Conservation (phyloP, 2,888 invertebrate species). For the Operophtera brumata region DNA sequence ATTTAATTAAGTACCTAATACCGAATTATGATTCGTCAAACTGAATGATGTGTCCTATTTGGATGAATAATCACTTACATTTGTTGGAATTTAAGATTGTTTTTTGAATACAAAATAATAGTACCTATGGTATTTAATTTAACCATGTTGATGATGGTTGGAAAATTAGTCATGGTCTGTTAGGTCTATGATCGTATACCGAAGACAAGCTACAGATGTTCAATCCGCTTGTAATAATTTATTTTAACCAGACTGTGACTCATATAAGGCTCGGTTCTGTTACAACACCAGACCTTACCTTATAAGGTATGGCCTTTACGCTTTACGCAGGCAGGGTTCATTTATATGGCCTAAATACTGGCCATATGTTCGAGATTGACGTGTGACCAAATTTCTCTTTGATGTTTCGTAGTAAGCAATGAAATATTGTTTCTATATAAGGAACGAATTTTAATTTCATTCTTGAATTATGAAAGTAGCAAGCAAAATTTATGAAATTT, state of each 20-base stretch:
- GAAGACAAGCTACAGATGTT: slow-evolving; percentile 64
- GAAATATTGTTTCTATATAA: slow-evolving; percentile 14
- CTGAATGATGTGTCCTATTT: neutral
- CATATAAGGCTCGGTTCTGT: slow-evolving; percentile 64
- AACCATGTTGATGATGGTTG: neutral
- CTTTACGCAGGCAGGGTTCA: slow-evolving; percentile 58
- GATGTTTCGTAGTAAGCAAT: slow-evolving; percentile 20
- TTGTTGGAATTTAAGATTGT: neutral
- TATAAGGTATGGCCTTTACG: slow-evolving; percentile 74
- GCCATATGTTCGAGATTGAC: slow-evolving; percentile 76
- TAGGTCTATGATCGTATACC: slow-evolving; percentile 36
- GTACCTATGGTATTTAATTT: neutral
- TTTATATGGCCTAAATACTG: slow-evolving; percentile 73
- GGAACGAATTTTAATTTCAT: slow-evolving; percentile 10
- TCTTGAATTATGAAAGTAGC: slow-evolving; percentile 3
- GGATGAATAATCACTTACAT: neutral
- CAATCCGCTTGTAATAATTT: slow-evolving; percentile 63
- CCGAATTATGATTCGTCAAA: neutral
- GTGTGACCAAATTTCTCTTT: slow-evolving; percentile 68
- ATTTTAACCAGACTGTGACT: slow-evolving; percentile 68
- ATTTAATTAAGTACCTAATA: neutral
- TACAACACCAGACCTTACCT: slow-evolving; percentile 66
- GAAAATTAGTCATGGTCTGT: slow-evolving; percentile 34
- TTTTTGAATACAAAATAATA: neutral
- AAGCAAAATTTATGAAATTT: slow-evolving; percentile 25